A percentile compares a stretch with the other conserved stretches of the same genome.
phyloP scores from a whole-genome alignment of 2,113 vertebrate species.

The Sinocyclocheilus rhinocerous region DNA sequence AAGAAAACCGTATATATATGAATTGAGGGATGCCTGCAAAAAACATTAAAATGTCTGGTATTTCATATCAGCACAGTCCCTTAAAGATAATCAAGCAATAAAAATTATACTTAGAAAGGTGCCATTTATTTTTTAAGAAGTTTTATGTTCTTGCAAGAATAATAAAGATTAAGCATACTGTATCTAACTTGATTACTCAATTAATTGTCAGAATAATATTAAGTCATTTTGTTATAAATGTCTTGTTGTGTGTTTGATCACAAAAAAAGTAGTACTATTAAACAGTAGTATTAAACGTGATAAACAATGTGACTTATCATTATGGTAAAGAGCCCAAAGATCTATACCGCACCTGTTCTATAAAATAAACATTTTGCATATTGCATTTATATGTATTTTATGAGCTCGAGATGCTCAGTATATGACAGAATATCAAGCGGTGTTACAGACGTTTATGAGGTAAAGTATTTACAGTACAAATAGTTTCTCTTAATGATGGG shows the following conservation, averaged over 20 bases:
- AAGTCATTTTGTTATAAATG: neutral
- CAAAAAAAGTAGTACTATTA: neutral
- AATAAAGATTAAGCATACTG: neutral
- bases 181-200: neutral
- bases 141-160: neutral
- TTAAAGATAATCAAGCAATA: neutral
- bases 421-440: neutral
- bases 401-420: neutral
- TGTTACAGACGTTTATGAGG: neutral
- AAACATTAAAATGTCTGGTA: neutral
- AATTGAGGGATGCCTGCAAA: neutral
- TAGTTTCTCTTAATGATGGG: neutral
- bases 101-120: neutral
- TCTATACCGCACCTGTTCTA: no score
- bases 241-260: neutral
- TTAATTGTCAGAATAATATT: neutral
- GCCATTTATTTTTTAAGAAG: neutral
- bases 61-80: neutral
- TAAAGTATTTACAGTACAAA: neutral
- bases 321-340: no score
- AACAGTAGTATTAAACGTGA: no score
- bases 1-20: neutral
- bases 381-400: neutral
- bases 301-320: no score
- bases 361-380: no score